Conservation (phyloP, 1,140 invertebrate genomes). For the Papilio aristodemus region DNA sequence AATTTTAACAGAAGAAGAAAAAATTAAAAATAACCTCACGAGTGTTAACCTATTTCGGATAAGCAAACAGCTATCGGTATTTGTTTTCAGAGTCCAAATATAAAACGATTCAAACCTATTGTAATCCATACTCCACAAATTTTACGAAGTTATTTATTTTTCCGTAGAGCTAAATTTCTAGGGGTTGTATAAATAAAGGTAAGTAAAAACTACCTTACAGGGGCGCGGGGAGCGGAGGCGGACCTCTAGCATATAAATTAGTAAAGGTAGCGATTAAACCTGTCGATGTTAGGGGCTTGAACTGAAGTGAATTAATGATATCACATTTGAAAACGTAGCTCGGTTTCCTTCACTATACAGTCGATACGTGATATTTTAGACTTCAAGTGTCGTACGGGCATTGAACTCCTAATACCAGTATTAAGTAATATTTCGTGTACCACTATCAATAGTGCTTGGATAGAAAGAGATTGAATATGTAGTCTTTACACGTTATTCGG, state of each 20-base stretch:
- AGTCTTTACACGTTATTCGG: no score
- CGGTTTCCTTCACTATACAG: background rate
- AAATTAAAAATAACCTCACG: no score
- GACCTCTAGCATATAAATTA: conserved; percentile 1
- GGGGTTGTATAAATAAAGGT: background rate
- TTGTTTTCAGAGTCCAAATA: no score
- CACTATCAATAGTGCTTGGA: no score
- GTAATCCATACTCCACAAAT: background rate
- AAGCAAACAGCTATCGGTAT: no score
- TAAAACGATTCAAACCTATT: no score
- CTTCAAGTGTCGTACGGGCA: background rate
- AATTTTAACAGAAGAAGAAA: no score
- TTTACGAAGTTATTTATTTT: background rate
- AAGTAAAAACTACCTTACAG: background rate
- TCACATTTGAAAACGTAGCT: conserved; percentile 7
- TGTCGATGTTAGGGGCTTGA: conserved; percentile 17
- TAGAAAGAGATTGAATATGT: no score
- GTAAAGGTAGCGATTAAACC: conserved; percentile 1
- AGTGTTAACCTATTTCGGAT: no score
- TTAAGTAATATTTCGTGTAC: no score
- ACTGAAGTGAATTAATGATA: conserved; percentile 9
- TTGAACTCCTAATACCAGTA: no score
- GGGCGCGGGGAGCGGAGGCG: background rate
- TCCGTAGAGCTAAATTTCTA: background rate
- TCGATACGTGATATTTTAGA: background rate